Evolutionary conservation across 2,888 invertebrate genomes (phyloP), one percentile per base, ranked within the genome.

Genomic region (Blomia tropicalis): DNA sequence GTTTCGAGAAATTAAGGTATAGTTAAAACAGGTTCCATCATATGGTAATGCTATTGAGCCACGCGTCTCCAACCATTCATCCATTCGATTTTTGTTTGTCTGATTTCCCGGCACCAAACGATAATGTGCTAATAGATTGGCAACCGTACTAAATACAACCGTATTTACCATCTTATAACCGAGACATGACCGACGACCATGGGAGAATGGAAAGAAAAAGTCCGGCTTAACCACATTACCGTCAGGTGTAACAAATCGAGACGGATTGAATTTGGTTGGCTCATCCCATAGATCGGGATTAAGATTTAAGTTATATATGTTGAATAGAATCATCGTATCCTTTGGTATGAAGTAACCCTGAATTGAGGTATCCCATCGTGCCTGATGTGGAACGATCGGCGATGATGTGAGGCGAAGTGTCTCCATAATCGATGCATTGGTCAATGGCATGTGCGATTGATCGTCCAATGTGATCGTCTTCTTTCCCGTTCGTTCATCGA

Each of bases 321-420:
- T 89, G 27, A 89, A 81, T 70, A 89, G 84, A 0, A 89, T 80
- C 60, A 87, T 79, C 0, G 87, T 86, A 0, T 84, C 87, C 70
- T 83, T 83, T 58, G 81, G 79, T 0, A 89, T 79, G 0, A 79
- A 78, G 70, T 79, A 84, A 0, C 82, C 82, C 44, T 81, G 79
- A 4, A 90, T 80, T 1, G 79, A 77, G 0, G 84, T 82, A 70
- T 85, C 82, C 68, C 82, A 80, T 0, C 84, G 85, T 0, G 89
- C 87, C 0, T 87, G 87, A 71, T 89, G 89, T 0, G 90, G 90
- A 0, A 90, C 89, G 63, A 90, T 89, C 0, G 90, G 89, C 0
- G 89, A 89, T 0, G 87, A 87, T 0, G 85, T 81, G 60, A 82
- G 81, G 58, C 90, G 75, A 0, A 89, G 73, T 1, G 85, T 83